These are phyloP conservation scores for Antedon mediterranea DNA, from an alignment of 53 echinoderm and acorn worm species.

Conservation along the genomic window DNA sequence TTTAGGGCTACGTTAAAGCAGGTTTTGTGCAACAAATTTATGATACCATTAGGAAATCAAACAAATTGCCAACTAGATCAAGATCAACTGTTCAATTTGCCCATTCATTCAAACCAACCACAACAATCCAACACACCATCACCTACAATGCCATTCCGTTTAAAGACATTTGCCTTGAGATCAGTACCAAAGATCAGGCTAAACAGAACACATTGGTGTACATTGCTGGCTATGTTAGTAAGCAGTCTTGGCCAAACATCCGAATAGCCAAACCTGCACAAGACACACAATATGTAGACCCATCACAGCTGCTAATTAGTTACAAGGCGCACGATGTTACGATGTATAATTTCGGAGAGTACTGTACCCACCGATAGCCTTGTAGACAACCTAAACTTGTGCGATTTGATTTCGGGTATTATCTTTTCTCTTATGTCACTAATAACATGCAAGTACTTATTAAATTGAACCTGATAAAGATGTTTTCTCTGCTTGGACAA, in stretches of 20 bases:
- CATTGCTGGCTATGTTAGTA: conserved; percentile 15
- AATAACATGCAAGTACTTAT: conserved; percentile 8
- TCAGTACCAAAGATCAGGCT: conserved; percentile 1
- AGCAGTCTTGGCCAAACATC: conserved; percentile 5
- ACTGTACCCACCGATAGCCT: conserved; percentile 9
- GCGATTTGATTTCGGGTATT: conserved; percentile 15
- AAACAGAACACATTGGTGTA: conserved; percentile 11
- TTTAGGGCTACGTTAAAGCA: conserved; percentile 18
- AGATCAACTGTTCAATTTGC: background rate
- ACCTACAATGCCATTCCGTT: background rate
- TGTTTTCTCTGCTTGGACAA: no score
- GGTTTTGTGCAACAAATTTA: conserved; percentile 18
- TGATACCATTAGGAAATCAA: conserved; percentile 1
- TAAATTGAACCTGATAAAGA: background rate
- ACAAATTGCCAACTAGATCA: background rate
- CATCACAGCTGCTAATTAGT: background rate
- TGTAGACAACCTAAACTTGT: conserved; percentile 10
- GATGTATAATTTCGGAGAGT: conserved; percentile 3
- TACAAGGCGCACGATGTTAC: conserved; percentile 3
- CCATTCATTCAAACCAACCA: no score
- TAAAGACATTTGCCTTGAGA: background rate
- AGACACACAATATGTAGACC: background rate
- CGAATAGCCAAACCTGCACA: conserved; percentile 4
- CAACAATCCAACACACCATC: no score
- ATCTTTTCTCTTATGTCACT: no score